Base-by-base conservation (phyloP, 1,140 invertebrate genomes). In the Orius insidiosus region DNA sequence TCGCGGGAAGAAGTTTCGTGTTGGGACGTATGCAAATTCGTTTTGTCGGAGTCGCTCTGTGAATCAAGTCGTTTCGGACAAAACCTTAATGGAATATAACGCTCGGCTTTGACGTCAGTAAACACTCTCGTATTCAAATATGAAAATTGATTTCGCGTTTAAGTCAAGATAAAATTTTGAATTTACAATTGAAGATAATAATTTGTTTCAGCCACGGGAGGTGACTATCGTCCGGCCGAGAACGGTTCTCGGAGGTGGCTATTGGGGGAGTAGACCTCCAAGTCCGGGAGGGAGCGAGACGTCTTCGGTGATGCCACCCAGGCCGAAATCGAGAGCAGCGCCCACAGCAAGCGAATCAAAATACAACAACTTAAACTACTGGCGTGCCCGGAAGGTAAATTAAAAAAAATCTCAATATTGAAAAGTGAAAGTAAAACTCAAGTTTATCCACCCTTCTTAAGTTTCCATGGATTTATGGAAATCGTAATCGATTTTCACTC, bases 341-440 rank as follows among this genome's bases (percentile, higher is more conserved):
- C 16, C 18, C 35, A 14, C 16, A 41, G 34, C 19, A 33, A 51
- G 44, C 7, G 45, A 39, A 46, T 46, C 49, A 1, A 58, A 58
- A 47, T 85, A 84, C 61, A 76, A 75, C 47, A 83, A 85, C 60
- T 69, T 85, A 32, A 82, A 80, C 35, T 85, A 85, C 56, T 89
- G 85, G 83, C 74, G 81, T 51, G 85, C 85, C 0, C 68, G 80
- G 48, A 56, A 55, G 47, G 55, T 56, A 39, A 51, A 44, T 37
- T n/a, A 7, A 24, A 24, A 24, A 24, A 24, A 24, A 3, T 24
- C n/a, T n/a, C n/a, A n/a, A n/a, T n/a, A n/a, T 24, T 3, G 24
- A 24, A 3, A 24, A 24, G 24, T 24, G 24, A 24, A 24, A 24
- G 24, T 24, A 3, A 24, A 24, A 24, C 7, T 24, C 24, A 7